These are phyloP conservation scores for Pseudochirops corinnae DNA, from an alignment of 2,797 vertebrate genomes.

Conservation along the genomic window DNA sequence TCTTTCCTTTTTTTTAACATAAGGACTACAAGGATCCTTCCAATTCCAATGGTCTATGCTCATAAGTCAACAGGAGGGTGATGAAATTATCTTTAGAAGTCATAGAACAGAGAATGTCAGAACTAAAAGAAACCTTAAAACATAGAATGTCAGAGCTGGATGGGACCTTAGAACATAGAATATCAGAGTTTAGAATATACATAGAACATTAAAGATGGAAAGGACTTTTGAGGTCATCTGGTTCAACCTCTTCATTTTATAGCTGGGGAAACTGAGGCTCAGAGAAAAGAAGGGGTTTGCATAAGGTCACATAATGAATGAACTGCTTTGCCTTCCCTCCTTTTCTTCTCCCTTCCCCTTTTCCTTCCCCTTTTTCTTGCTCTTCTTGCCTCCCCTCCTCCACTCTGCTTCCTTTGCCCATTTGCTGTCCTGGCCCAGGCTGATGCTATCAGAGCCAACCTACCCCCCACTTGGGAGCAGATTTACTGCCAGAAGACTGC, in stretches of 20 bases:
- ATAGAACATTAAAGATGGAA: neutral
- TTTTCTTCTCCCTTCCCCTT: neutral
- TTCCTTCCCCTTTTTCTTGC: neutral
- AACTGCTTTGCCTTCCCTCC: neutral
- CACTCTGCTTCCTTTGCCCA: neutral
- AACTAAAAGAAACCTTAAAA: neutral
- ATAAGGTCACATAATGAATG: neutral
- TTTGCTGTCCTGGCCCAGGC: neutral
- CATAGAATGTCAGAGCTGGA: neutral
- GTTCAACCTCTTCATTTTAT: neutral
- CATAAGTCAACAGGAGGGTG: neutral
- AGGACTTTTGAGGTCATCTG: neutral
- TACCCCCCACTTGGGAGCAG: neutral
- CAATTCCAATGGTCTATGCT: neutral
- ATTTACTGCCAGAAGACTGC: neutral
- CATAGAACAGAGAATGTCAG: neutral
- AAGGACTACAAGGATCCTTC: neutral
- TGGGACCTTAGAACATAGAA: neutral
- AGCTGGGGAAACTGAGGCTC: neutral
- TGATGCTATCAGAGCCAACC: neutral
- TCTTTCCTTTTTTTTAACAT: neutral
- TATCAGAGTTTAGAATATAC: neutral
- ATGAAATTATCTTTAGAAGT: neutral
- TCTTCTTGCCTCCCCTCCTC: neutral
- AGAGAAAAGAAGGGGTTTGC: neutral